phyloP scores from a whole-genome alignment of 2,113 vertebrate species.

The Engraulis encrasicolus region DNA sequence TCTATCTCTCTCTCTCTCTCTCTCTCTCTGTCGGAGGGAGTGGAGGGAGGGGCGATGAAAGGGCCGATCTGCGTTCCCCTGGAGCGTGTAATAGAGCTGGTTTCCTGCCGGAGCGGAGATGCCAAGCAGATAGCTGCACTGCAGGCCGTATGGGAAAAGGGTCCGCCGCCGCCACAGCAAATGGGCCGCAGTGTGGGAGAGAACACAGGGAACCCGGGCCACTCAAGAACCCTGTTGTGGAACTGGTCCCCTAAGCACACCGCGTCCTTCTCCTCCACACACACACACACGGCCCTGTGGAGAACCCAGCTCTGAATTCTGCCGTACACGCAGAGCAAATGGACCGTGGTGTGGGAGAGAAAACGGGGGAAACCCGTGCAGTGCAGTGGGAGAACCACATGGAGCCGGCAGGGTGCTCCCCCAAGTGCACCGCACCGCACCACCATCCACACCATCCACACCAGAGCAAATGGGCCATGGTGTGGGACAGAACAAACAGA shows the following conservation, averaged over 20 bases:
- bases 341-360: too few species aligned
- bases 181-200: constrained; percentile 43
- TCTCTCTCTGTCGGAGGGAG: constrained; percentile 35
- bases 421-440: too few species aligned
- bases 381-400: constrained; percentile 6
- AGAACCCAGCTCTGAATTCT: too few species aligned
- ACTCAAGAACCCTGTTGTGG: too few species aligned
- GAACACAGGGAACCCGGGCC: constrained; percentile 2
- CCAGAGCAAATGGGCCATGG: too few species aligned
- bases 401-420: too few species aligned
- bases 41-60: constrained; percentile 45
- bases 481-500: too few species aligned
- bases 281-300: too few species aligned
- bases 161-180: constrained; percentile 3
- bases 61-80: constrained; percentile 40
- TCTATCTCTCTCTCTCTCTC: constrained; percentile 49
- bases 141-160: background rate
- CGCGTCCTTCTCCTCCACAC: too few species aligned
- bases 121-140: constrained; percentile 34
- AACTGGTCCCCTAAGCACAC: too few species aligned
- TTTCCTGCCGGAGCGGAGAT: constrained; percentile 60
- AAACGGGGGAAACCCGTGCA: background rate
- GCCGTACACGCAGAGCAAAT: too few species aligned
- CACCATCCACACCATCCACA: too few species aligned
- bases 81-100: constrained; percentile 48